Evolutionary conservation across 2,113 vertebrate genomes (phyloP).

Genomic region (Symphodus melops): DNA sequence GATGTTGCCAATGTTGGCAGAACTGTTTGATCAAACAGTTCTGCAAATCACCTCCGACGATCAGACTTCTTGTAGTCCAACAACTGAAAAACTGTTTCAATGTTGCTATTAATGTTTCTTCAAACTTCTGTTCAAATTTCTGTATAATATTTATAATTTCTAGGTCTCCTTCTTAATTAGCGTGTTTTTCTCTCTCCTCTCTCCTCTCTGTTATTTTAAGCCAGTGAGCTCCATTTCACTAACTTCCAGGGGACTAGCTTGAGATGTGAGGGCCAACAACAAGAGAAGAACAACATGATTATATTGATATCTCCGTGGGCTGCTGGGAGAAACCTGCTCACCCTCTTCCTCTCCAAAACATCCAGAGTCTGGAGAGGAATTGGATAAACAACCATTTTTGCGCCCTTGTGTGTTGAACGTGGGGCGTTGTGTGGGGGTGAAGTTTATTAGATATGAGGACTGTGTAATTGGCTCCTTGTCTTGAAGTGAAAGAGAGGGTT

Average conservation of each 20-base stretch:
- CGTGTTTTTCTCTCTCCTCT: neutral
- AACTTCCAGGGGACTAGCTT: neutral
- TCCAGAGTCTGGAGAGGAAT: slow-evolving; percentile 29
- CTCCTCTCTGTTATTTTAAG: neutral
- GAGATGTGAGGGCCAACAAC: neutral
- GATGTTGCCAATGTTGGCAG: too few species aligned
- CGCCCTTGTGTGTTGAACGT: slow-evolving; percentile 15
- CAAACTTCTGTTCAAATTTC: neutral
- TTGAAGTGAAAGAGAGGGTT: slow-evolving; percentile 43
- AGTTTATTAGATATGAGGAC: slow-evolving; percentile 25
- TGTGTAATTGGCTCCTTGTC: slow-evolving; percentile 52
- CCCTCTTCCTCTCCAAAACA: neutral
- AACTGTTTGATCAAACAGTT: too few species aligned
- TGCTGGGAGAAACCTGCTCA: slow-evolving; percentile 7
- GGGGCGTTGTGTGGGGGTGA: slow-evolving; percentile 25
- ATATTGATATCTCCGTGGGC: slow-evolving; percentile 17
- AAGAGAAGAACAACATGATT: slow-evolving; percentile 10
- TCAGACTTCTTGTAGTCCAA: too few species aligned
- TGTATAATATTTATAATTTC: neutral
- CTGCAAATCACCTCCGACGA: too few species aligned
- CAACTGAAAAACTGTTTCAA: neutral
- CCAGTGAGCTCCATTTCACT: neutral
- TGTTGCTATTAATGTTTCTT: neutral
- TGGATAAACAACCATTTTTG: slow-evolving; percentile 33
- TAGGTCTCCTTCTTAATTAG: neutral